Conservation (phyloP, 2,113 vertebrate genomes). For the Megalops atlanticus region DNA sequence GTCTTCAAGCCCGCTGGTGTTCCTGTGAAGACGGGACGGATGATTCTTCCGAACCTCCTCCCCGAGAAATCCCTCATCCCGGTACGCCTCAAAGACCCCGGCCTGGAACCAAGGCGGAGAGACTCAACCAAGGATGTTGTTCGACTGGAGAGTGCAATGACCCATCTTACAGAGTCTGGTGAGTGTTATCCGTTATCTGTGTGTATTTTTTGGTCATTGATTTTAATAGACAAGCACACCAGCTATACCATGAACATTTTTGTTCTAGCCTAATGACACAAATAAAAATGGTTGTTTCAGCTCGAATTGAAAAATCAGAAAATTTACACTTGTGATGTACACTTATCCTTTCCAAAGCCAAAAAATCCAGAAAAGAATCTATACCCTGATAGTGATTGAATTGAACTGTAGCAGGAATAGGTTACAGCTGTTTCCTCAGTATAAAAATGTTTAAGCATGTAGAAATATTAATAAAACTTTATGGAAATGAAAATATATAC, state of each 20-base stretch:
- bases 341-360: too few species aligned
- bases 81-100: conserved; percentile 25
- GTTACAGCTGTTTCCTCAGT: too few species aligned
- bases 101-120: conserved; percentile 21
- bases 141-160: conserved; percentile 43
- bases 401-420: too few species aligned
- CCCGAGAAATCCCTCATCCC: conserved; percentile 24
- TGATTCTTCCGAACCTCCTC: conserved; percentile 22
- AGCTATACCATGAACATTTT: background rate
- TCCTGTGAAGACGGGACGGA: conserved; percentile 5
- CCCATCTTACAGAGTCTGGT: conserved; percentile 50
- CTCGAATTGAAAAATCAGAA: too few species aligned
- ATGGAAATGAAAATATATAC: too few species aligned
- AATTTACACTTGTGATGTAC: too few species aligned
- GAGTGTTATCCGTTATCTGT: background rate
- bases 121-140: conserved; percentile 32
- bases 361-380: too few species aligned
- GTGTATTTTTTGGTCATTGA: background rate
- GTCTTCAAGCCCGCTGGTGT: background rate
- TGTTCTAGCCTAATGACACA: too few species aligned
- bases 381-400: too few species aligned
- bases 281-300: too few species aligned
- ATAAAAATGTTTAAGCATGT: too few species aligned
- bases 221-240: background rate
- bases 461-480: too few species aligned